These are phyloP conservation scores for Strigamia maritima DNA, from an alignment of 2,888 invertebrate genomes.

Conservation along the genomic window DNA sequence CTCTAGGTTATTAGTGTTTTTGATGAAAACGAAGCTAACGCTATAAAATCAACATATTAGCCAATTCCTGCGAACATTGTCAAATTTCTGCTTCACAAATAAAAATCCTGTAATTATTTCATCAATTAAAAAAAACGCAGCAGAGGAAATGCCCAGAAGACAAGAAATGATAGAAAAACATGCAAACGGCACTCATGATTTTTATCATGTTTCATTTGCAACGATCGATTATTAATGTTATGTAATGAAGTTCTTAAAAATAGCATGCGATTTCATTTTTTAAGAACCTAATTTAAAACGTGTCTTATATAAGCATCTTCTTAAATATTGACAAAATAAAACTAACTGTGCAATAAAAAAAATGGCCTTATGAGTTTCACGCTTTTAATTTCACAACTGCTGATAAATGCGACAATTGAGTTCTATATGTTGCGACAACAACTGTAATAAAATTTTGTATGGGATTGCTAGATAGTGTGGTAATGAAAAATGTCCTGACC, in stretches of 20 bases:
- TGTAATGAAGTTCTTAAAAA: background rate
- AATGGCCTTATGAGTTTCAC: background rate
- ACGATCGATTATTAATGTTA: background rate
- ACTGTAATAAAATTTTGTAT: background rate
- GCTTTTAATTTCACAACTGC: background rate
- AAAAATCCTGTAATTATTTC: background rate
- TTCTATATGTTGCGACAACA: background rate
- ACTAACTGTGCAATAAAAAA: background rate
- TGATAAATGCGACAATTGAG: background rate
- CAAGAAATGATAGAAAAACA: background rate
- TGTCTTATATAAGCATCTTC: background rate
- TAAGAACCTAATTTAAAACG: background rate
- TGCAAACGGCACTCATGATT: background rate
- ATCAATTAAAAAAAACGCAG: background rate
- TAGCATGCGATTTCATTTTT: background rate
- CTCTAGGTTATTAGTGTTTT: too few relatives aligned
- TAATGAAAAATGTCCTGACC: background rate
- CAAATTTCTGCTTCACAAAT: background rate
- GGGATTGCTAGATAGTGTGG: background rate
- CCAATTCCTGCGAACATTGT: too few relatives aligned
- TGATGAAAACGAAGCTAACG: too few relatives aligned
- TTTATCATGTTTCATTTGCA: background rate
- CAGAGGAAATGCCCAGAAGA: background rate
- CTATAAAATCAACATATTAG: too few relatives aligned
- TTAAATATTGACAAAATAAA: background rate